Evolutionary conservation across 92 coral and sea anemone genomes (phyloP), one percentile per base, ranked within the genome.

Genomic region (Porites evermanni): DNA sequence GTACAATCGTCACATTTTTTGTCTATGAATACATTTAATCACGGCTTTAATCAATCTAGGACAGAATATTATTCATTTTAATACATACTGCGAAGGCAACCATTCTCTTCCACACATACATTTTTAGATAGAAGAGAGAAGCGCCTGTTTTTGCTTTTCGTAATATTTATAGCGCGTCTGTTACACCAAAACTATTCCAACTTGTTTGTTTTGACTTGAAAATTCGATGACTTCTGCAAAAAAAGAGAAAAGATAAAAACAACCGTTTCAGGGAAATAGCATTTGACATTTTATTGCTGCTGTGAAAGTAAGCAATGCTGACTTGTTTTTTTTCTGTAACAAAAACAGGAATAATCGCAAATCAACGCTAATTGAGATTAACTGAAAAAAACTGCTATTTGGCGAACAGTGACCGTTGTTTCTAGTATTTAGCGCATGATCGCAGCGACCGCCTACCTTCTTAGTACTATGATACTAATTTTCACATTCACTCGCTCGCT

Each of bases 11-110:
- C 71, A 64, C 64, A 17, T 78, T 78, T 6, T 16, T 20, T 47
- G 24, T 32, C 63, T 64, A 47, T 65, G 19, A 79, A 58, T 13
- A 12, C 18, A 26, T 47, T 64, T 65, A 64, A 47, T 79, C 72
- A 79, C 18, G 19, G 80, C 80, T 60, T 77, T 77, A 52, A 63
- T 23, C 60, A 79, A 20, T 9, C n/a, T 9, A 60, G 38, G 73
- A 64, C 47, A 64, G 24, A 79, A 10, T 64, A 19, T 9, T 11
- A 17, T 2, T 47, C 6, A 17, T 64, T n/a, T 60, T 59, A 77
- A 77, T 77, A 8, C 29, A 77, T 77, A 38, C 47, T 77, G 24
- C 58, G 53, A 58, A 77, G 69, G 29, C 69, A 59, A 14, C 6
- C 58, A 38, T 58, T 8, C 80, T 60, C 26, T 61, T 17, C 67